Conservation (phyloP, 2,113 vertebrate genomes). For the Deroptyus accipitrinus region DNA sequence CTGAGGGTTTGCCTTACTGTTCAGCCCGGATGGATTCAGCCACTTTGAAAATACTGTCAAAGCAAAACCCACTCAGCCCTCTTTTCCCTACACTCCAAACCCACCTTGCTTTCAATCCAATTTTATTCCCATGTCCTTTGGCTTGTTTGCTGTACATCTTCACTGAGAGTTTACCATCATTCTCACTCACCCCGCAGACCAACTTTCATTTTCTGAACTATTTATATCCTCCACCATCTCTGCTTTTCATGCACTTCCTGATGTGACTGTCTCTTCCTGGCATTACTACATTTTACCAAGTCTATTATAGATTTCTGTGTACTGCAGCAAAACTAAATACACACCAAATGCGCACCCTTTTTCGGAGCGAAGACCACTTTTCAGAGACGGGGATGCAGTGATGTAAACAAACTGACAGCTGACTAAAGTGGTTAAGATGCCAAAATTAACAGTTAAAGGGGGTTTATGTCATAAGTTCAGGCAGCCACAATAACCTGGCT, state of each 20-base stretch:
- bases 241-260: not conserved
- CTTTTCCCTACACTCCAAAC: not conserved
- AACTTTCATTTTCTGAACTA: slow-evolving; percentile 24
- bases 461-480: slow-evolving; percentile 4
- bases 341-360: not conserved
- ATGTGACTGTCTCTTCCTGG: not conserved
- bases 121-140: not conserved
- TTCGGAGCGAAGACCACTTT: not conserved
- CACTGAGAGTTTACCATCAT: not conserved
- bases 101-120: not conserved
- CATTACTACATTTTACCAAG: not conserved
- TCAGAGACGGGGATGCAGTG: not conserved
- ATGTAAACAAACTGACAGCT: not conserved
- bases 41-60: not conserved
- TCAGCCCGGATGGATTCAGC: not conserved
- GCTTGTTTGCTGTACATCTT: not conserved
- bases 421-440: not conserved
- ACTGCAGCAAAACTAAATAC: slow-evolving; percentile 9
- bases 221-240: not conserved
- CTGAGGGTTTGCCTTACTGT: not conserved
- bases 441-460: slow-evolving; percentile 20
- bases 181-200: not conserved
- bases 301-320: not conserved
- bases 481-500: not conserved
- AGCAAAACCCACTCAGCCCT: not conserved